Conservation (phyloP, 2,888 invertebrate species). For the Ectropis crepuscularia region DNA sequence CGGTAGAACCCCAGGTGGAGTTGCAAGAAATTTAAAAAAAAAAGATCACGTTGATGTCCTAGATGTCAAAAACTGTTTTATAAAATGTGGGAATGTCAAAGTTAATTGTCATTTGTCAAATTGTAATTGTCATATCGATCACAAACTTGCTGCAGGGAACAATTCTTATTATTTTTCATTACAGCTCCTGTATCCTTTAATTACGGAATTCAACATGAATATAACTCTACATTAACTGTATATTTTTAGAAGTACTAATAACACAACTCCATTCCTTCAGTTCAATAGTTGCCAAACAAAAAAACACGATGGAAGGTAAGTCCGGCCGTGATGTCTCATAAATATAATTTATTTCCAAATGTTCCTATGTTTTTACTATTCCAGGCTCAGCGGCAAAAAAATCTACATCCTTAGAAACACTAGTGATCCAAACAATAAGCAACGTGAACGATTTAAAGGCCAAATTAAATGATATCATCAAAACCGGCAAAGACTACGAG, state of each 20-base stretch:
- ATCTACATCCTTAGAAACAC: slow-evolving; percentile 70
- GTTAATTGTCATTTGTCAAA: background rate
- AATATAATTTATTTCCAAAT: background rate
- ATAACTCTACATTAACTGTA: background rate
- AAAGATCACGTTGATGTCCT: too few species aligned
- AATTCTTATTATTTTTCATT: background rate
- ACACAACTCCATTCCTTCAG: background rate
- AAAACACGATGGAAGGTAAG: slow-evolving; percentile 56
- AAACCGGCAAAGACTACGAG: slow-evolving; percentile 74
- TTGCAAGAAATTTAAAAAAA: too few species aligned
- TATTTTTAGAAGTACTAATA: background rate
- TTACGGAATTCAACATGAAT: slow-evolving; percentile 5
- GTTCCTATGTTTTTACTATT: slow-evolving; percentile 32
- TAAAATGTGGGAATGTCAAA: too few species aligned
- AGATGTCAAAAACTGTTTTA: too few species aligned
- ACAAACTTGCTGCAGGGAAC: background rate
- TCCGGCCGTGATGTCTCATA: background rate
- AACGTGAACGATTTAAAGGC: slow-evolving; percentile 72
- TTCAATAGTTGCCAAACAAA: background rate
- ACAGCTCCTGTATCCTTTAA: background rate
- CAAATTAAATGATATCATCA: slow-evolving; percentile 76
- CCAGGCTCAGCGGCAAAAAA: slow-evolving; percentile 69
- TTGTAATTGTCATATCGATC: slow-evolving; percentile 15
- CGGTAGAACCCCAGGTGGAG: too few species aligned
- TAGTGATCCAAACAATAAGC: slow-evolving; percentile 72